Evolutionary conservation across 2,888 invertebrate species (phyloP).

Genomic region (Tachina grossa): DNA sequence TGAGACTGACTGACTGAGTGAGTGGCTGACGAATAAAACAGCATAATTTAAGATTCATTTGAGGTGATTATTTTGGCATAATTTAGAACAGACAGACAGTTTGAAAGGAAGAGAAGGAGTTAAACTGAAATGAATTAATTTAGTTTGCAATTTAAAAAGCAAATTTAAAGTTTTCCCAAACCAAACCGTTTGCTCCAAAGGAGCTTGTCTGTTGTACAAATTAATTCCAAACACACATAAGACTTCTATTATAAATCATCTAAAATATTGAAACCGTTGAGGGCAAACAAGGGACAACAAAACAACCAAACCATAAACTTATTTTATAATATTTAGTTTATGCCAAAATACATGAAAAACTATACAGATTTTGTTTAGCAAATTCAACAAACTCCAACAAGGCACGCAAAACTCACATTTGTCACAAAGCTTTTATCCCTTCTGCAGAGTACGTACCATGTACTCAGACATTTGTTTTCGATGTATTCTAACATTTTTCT

Average conservation of each 20-base stretch:
- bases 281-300: constrained; percentile 45
- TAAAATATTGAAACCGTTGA: constrained; percentile 48
- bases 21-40: constrained; percentile 45
- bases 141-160: not conserved
- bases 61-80: constrained; percentile 67
- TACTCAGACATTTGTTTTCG: not conserved
- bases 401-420: constrained; percentile 70
- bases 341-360: constrained; percentile 5
- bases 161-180: constrained; percentile 22
- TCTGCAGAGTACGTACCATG: not conserved
- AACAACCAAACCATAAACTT: constrained; percentile 34
- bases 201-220: constrained; percentile 25
- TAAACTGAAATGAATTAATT: constrained; percentile 45
- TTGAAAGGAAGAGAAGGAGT: not conserved
- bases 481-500: not conserved
- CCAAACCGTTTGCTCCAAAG: not conserved
- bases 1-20: constrained; percentile 18
- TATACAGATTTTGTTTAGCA: constrained; percentile 24
- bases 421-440: constrained; percentile 47
- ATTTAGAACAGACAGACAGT: constrained; percentile 27
- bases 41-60: constrained; percentile 69
- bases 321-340: constrained; percentile 25
- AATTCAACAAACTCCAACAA: constrained; percentile 35
- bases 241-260: constrained; percentile 58
- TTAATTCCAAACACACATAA: constrained; percentile 69